These are phyloP conservation scores for Ericerus pela DNA, from an alignment of 1,140 invertebrate species.

Conservation along the genomic window DNA sequence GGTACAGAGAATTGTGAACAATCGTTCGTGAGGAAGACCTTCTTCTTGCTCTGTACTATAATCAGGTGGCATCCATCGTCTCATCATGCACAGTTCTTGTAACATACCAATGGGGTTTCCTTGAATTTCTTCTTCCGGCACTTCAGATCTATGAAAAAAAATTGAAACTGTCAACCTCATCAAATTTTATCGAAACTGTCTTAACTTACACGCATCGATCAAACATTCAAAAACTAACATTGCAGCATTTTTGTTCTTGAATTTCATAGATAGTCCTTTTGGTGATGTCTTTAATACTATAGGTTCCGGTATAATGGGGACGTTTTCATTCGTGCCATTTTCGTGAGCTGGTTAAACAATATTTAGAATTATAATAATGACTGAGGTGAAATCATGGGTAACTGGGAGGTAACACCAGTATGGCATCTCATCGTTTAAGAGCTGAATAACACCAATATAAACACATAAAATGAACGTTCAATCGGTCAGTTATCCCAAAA, in stretches of 20 bases:
- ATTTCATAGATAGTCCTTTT: not conserved
- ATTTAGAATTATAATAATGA: no score
- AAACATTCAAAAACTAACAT: not conserved
- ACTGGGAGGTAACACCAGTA: no score
- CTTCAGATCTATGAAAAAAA: not conserved
- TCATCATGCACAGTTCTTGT: slow-evolving; percentile 91
- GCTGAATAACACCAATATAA: no score
- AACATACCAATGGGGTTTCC: slow-evolving; percentile 87
- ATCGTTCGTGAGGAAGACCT: slow-evolving; percentile 80
- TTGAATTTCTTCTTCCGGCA: slow-evolving; percentile 22
- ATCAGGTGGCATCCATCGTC: slow-evolving; percentile 80
- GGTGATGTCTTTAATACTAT: not conserved
- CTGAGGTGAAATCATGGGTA: no score
- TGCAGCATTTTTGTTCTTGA: slow-evolving; percentile 1
- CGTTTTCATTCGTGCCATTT: no score
- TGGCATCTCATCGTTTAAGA: no score
- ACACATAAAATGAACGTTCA: no score
- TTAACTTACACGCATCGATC: not conserved
- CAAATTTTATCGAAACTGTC: not conserved
- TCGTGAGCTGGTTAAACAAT: no score
- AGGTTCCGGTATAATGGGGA: not conserved
- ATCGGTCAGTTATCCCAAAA: no score
- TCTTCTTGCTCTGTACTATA: slow-evolving; percentile 82
- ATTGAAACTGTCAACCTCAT: not conserved
- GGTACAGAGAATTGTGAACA: slow-evolving; percentile 82